phyloP scores from a whole-genome alignment of 1,140 invertebrate species.

The Plodia interpunctella region DNA sequence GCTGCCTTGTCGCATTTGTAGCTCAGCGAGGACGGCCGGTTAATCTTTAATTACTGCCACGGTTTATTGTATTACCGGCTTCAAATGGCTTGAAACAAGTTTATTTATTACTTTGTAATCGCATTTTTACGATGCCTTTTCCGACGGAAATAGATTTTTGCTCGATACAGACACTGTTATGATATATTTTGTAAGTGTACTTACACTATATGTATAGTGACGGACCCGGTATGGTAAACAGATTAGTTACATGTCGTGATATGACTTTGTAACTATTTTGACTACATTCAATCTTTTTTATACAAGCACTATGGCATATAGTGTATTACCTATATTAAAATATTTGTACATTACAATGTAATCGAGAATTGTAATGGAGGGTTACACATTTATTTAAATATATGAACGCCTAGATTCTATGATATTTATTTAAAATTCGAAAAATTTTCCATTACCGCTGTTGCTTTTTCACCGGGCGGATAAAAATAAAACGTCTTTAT shows the following conservation, averaged over 20 bases:
- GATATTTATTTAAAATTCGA: no score
- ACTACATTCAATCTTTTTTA: no score
- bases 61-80: slow-evolving; percentile 9
- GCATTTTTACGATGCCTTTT: slow-evolving; percentile 2
- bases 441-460: neutral
- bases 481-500: slow-evolving; percentile 1
- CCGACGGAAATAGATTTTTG: neutral
- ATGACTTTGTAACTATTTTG: no score
- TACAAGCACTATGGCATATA: no score
- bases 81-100: slow-evolving; percentile 15
- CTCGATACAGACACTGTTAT: neutral
- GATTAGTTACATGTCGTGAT: no score
- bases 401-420: no score
- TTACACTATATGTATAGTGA: no score
- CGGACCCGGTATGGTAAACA: no score
- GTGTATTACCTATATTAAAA: no score
- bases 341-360: no score
- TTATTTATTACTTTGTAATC: slow-evolving; percentile 6
- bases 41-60: slow-evolving; percentile 49
- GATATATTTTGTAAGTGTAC: neutral
- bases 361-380: no score
- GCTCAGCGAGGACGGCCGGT: slow-evolving; percentile 25
- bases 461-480: neutral
- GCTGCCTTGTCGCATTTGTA: slow-evolving; percentile 24
- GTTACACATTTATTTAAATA: no score